These are phyloP conservation scores for Dynastes grantii DNA, from an alignment of 2,888 invertebrate genomes.

Conservation along the genomic window DNA sequence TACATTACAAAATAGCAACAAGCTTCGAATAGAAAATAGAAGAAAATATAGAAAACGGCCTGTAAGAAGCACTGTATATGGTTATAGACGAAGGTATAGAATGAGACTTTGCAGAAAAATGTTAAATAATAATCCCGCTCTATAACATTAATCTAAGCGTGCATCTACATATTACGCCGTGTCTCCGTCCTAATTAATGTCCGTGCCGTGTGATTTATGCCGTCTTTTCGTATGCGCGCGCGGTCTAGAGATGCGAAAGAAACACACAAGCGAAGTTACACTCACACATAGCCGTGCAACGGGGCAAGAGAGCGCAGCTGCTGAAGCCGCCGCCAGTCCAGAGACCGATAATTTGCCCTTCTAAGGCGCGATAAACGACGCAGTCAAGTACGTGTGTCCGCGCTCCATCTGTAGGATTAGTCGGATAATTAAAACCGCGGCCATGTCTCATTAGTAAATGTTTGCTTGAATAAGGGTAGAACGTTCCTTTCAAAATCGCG, in stretches of 20 bases:
- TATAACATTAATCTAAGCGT: conserved; percentile 66
- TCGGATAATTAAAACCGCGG: conserved; percentile 53
- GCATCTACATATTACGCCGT: conserved; percentile 69
- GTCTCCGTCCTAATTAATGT: conserved; percentile 70
- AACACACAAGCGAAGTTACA: conserved; percentile 43
- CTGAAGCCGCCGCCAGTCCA: conserved; percentile 51
- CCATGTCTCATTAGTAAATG: conserved; percentile 47
- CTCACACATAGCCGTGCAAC: neutral
- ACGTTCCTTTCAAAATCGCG: conserved; percentile 36
- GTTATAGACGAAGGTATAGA: conserved; percentile 1
- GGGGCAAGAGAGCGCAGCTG: neutral
- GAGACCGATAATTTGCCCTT: conserved; percentile 61
- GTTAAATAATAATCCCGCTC: conserved; percentile 61
- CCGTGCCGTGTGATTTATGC: conserved; percentile 68
- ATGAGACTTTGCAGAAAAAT: conserved; percentile 52
- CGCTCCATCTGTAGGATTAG: conserved; percentile 53
- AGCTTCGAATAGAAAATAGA: neutral
- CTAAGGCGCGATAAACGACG: conserved; percentile 54
- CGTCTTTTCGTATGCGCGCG: conserved; percentile 60
- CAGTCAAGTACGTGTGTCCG: conserved; percentile 47
- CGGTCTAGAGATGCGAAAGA: conserved; percentile 56
- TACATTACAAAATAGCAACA: conserved; percentile 9
- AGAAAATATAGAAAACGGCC: conserved; percentile 8
- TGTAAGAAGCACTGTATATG: conserved; percentile 6
- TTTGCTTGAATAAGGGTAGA: conserved; percentile 32